Percentiles rank a stretch among this genome's conserved stretches.
phyloP scores from a whole-genome alignment of 1,140 invertebrate genomes.

The Pectinophora gossypiella region DNA sequence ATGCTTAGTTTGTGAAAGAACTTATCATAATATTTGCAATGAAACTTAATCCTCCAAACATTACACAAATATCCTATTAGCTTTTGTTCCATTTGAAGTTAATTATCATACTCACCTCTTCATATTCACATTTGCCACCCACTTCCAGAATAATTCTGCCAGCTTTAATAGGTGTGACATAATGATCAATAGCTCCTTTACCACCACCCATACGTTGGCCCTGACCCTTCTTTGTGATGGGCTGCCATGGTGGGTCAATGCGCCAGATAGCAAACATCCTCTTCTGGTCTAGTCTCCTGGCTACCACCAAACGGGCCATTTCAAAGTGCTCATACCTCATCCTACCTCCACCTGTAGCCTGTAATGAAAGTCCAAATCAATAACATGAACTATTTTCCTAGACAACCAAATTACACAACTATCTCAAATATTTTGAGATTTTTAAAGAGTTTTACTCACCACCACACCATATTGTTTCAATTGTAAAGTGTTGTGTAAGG shows the following conservation, averaged over 20 bases:
- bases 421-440: no score
- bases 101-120: conserved; percentile 86
- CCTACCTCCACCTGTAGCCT: conserved; percentile 90
- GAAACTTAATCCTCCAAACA: no score
- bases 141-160: conserved; percentile 97
- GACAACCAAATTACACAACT: conserved; percentile 1
- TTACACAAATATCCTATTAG: no score
- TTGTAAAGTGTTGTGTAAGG: conserved; percentile 87
- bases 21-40: no score
- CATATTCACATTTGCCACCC: conserved; percentile 91
- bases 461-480: conserved; percentile 95
- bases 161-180: conserved; percentile 93
- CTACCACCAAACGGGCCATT: conserved; percentile 87
- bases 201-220: conserved; percentile 97
- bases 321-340: conserved; percentile 90
- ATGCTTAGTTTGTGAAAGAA: no score
- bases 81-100: no score
- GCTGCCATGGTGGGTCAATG: conserved; percentile 96
- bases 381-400: background rate
- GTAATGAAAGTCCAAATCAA: conserved; percentile 24
- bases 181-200: conserved; percentile 97
- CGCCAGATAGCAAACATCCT: conserved; percentile 97
- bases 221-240: conserved; percentile 92
- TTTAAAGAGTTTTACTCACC: no score
- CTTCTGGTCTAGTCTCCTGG: conserved; percentile 84